A percentile compares a stretch with the other conserved stretches of the same genome.
Evolutionary conservation across 2,113 vertebrate genomes (phyloP).

Genomic region (Tupaia chinensis): DNA sequence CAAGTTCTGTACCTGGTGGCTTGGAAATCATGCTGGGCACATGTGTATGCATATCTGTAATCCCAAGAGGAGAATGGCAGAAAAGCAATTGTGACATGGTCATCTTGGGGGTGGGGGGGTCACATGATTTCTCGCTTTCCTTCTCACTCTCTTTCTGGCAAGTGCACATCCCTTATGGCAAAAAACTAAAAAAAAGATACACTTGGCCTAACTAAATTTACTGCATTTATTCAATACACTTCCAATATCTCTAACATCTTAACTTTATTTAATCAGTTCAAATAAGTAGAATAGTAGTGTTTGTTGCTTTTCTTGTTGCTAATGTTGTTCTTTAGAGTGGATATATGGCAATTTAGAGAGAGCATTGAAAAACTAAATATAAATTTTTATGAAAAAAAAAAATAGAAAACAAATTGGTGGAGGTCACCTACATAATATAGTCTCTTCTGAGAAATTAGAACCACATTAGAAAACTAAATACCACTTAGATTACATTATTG

Average conservation of each 20-base stretch:
- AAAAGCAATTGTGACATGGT: no score
- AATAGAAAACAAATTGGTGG: neutral
- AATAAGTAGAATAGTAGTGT: neutral
- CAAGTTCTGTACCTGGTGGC: no score
- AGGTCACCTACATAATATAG: conserved; percentile 62
- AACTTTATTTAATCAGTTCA: neutral
- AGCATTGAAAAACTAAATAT: neutral
- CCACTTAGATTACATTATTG: conserved; percentile 73
- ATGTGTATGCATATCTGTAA: no score
- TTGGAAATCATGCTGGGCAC: no score
- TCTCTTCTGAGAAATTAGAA: conserved; percentile 78
- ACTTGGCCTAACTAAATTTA: neutral
- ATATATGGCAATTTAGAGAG: neutral
- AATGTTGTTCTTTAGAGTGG: neutral
- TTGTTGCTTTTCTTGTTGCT: neutral
- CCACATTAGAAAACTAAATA: conserved; percentile 78
- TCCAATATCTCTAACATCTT: neutral
- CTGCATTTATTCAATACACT: neutral
- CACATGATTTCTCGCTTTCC: no score
- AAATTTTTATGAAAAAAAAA: conserved; percentile 38
- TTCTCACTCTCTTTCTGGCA: no score
- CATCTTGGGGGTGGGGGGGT: no score
- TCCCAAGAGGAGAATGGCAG: no score
- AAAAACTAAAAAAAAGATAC: neutral
- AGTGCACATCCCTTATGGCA: no score